Base-by-base conservation (phyloP, 2,888 invertebrate genomes). In the Orthosia gothica region DNA sequence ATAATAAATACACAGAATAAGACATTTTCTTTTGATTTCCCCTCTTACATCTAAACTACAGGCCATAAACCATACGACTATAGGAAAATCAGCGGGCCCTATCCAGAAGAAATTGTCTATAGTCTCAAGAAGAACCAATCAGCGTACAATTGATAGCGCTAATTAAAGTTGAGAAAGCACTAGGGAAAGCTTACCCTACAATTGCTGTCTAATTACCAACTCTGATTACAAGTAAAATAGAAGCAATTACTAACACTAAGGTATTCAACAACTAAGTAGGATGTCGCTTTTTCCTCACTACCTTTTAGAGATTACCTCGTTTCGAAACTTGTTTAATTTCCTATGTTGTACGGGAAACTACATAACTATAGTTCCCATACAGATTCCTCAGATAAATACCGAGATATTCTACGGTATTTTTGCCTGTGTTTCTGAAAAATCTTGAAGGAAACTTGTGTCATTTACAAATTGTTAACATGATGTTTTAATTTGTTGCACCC, bases 171-270 rank as follows among this genome's bases (percentile, higher is more conserved):
- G 76, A 82, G 82, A 83, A 72, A 83, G 71, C 69, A 69, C 70
- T 83, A 74, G 64, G 69, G 70, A 79, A 71, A 81, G 76, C 77
- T 76, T 70, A 76, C 61, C 79, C 81, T 68, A 83, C 74, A 79
- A 83, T 75, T 81, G 62, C 73, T 49, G 68, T 65, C 74, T 85
- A 84, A 85, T 83, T 85, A 84, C 74, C 59, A 70, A 71, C 79
- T 70, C 73, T 81, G 81, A 85, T 85, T 75, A 81, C 69, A 72
- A 55, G 73, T 61, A 73, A 84, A 83, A 76, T 68, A 76, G 67
- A 69, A 65, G 62, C 74, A 61, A 79, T 79, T 62, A 70, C 68
- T 76, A 77, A 71, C 71, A 74, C 57, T 61, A 62, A 55, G 64
- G 61, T 55, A 70, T 74, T 79, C 55, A 64, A 76, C 58, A 20